phyloP scores from a whole-genome alignment of 1,140 invertebrate species.

The Holotrichia oblita region DNA sequence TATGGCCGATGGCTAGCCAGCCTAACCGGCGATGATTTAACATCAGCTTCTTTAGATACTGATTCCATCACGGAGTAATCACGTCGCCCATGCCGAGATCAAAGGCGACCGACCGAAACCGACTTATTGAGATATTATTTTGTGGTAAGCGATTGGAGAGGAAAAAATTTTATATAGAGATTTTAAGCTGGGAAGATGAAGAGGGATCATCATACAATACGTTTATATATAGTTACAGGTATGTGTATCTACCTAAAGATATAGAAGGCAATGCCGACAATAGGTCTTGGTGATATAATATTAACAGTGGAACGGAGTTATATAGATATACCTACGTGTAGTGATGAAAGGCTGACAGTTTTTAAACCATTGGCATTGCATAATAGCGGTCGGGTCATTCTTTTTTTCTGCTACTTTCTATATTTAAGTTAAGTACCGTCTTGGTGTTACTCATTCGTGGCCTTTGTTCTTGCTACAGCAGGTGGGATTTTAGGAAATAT shows the following conservation, averaged over 20 bases:
- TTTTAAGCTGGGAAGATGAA: neutral
- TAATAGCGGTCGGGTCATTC: neutral
- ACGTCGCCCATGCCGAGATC: conserved; percentile 31
- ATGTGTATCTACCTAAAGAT: neutral
- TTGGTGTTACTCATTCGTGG: neutral
- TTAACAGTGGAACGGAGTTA: conserved; percentile 7
- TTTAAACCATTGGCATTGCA: conserved; percentile 8
- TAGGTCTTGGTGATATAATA: conserved; percentile 32
- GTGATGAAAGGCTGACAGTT: conserved; percentile 24
- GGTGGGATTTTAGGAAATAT: conserved; percentile 21
- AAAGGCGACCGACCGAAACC: conserved; percentile 1
- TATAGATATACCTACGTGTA: neutral
- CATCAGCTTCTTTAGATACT: conserved; percentile 34
- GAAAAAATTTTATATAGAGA: conserved; percentile 5
- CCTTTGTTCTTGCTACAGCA: neutral
- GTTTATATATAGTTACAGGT: neutral
- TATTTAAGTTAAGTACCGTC: neutral
- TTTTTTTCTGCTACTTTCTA: conserved; percentile 14
- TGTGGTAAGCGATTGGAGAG: conserved; percentile 25
- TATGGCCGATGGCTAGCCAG: neutral
- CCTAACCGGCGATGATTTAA: conserved; percentile 30
- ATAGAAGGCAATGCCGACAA: neutral
- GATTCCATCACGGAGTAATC: conserved; percentile 30
- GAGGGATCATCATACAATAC: neutral
- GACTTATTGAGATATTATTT: conserved; percentile 35